Evolutionary conservation across 2,113 vertebrate species (phyloP).

Genomic region (Tychaedon coryphoeus): DNA sequence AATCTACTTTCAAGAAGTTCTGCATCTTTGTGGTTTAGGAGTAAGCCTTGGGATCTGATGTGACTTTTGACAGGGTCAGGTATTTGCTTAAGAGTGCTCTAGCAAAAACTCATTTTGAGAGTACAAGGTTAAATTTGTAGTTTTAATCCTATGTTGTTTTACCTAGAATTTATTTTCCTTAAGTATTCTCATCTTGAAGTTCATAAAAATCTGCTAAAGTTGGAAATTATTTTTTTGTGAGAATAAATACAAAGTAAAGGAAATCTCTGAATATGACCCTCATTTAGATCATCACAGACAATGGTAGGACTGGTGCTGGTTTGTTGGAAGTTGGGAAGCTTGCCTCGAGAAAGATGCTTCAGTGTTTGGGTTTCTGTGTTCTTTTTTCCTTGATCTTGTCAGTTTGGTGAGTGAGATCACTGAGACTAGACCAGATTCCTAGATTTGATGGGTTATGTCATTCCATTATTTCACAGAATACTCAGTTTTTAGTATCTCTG

Average conservation of each 20-base stretch:
- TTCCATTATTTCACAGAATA: not conserved
- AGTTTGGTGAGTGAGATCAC: not conserved
- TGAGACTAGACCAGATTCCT: not conserved
- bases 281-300: not conserved
- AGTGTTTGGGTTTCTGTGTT: not conserved
- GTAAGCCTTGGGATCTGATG: not conserved
- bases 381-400: not conserved
- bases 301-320: not conserved
- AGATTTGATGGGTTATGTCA: not conserved
- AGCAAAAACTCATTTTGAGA: not conserved
- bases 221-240: not conserved
- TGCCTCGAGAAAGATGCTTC: not conserved
- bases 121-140: not conserved
- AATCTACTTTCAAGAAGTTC: not conserved
- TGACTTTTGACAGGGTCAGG: not conserved
- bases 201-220: not conserved
- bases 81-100: not conserved
- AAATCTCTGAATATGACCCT: not conserved
- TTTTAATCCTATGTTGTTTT: not conserved
- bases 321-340: not conserved
- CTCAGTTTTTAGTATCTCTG: not conserved
- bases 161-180: not conserved
- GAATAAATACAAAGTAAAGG: not conserved
- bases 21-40: not conserved
- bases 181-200: not conserved